A percentile compares a stretch with the other conserved stretches of the same genome.
Evolutionary conservation across 2,113 vertebrate genomes (phyloP).

Genomic region (Gnathonemus longibarbis): DNA sequence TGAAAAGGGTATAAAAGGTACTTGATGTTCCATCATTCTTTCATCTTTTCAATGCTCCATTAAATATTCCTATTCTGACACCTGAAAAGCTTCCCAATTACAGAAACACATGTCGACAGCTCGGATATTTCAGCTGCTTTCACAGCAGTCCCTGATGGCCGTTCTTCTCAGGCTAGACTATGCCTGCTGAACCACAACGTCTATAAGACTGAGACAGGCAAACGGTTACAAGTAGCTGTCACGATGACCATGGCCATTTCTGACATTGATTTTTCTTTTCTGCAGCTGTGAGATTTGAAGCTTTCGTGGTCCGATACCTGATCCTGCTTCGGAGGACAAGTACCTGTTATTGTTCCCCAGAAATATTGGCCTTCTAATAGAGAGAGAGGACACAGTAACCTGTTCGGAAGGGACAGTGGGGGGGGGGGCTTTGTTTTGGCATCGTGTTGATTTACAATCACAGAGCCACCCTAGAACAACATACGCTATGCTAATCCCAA

Average conservation of each 20-base stretch:
- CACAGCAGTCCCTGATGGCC: not conserved
- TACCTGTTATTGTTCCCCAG: not conserved
- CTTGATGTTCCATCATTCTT: not conserved
- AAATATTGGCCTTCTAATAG: too few relatives aligned
- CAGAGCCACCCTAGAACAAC: not conserved
- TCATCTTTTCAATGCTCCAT: not conserved
- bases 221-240: not conserved
- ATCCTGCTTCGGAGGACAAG: not conserved
- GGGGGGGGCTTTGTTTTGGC: not conserved
- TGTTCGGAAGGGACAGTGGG: too few relatives aligned
- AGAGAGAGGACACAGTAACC: not conserved
- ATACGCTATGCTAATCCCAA: not conserved
- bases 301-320: not conserved
- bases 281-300: not conserved
- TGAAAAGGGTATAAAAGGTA: not conserved
- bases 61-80: not conserved
- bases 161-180: not conserved
- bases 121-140: not conserved
- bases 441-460: not conserved
- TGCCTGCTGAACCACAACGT: not conserved
- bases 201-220: not conserved
- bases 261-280: not conserved
- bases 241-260: not conserved
- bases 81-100: constrained; percentile 2
- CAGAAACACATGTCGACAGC: not conserved